Evolutionary conservation across 2,797 vertebrate species (phyloP), one percentile per base, ranked within the genome.

Genomic region (Chromis chromis): DNA sequence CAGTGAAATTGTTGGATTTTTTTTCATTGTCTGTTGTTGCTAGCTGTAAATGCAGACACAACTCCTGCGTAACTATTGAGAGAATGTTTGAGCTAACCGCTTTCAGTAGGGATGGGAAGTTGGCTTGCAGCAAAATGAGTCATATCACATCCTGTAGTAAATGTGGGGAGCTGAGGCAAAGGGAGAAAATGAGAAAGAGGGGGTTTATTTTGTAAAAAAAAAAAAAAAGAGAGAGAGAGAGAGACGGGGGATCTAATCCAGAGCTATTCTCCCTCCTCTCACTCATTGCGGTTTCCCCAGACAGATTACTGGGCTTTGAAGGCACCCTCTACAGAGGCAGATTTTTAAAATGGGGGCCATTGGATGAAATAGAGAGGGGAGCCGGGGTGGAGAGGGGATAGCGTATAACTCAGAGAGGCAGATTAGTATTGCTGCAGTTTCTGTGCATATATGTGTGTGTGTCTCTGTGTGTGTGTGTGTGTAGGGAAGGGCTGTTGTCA

Each of bases 221-320:
- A 31, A 12, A 36, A 36, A 12, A 36, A 36, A 36, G 33, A 33
- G 7, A 36, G 33, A 11, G 33, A 19, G 19, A 27, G 39, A 56
- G 33, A 71, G 68, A 49, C 46, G 16, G 72, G 58, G 79, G 63
- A 74, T 87, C 68, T 90, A 87, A 91, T 91, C 86, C 83, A 73
- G 64, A 82, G 73, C 81, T 52, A 25, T 80, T 83, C 74, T 84
- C 65, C 76, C 68, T 17, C 25, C 56, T 49, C 81, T 85, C 79
- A 57, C 83, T 86, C 74, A 85, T 69, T 89, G 81, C 75, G 72
- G 77, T 75, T 76, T 84, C 85, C 83, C 82, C 82, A 75, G 84
- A 88, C 81, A 88, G 90, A 92, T 91, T 89, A 92, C 79, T 67
- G 77, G 74, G 83, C 82, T 90, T 89, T 90, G 82, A 92, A 90